Evolutionary conservation across 2,888 invertebrate genomes (phyloP).

Genomic region (Nasonia oneida): DNA sequence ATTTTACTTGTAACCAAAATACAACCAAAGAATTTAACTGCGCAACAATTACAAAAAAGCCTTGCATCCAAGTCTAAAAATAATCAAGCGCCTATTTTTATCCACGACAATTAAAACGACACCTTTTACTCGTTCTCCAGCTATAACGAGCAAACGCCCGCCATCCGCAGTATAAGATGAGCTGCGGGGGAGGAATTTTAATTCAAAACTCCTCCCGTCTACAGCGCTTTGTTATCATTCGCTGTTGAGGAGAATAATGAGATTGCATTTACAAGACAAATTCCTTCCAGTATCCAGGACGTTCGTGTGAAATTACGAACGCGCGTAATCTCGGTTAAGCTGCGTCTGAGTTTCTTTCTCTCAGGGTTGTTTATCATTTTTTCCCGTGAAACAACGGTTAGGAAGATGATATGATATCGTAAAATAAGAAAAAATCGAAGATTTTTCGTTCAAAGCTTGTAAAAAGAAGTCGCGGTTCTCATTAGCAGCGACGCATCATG

Average conservation of each 20-base stretch:
- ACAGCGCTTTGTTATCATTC: conserved; percentile 40
- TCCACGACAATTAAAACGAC: conserved; percentile 24
- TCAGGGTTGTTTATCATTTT: background rate
- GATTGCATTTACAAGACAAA: conserved; percentile 50
- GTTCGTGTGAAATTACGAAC: conserved; percentile 43
- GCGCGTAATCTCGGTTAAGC: conserved; percentile 49
- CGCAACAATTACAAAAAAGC: background rate
- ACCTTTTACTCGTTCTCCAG: conserved; percentile 2
- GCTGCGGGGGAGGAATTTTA: conserved; percentile 24
- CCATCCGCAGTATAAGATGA: background rate
- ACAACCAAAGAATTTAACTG: background rate
- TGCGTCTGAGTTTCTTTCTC: background rate
- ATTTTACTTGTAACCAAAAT: background rate
- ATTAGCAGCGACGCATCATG: background rate
- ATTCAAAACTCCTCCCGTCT: conserved; percentile 37
- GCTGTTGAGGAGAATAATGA: conserved; percentile 47
- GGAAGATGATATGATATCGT: conserved; percentile 22
- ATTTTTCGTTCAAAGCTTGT: background rate
- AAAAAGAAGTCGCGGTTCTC: conserved; percentile 22
- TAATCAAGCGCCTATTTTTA: background rate
- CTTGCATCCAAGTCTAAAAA: background rate
- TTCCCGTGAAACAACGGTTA: background rate
- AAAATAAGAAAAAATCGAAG: background rate
- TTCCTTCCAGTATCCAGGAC: background rate
- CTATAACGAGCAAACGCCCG: background rate